These are phyloP conservation scores for Lumbricus terrestris DNA, from an alignment of 2,888 invertebrate species.

Conservation along the genomic window DNA sequence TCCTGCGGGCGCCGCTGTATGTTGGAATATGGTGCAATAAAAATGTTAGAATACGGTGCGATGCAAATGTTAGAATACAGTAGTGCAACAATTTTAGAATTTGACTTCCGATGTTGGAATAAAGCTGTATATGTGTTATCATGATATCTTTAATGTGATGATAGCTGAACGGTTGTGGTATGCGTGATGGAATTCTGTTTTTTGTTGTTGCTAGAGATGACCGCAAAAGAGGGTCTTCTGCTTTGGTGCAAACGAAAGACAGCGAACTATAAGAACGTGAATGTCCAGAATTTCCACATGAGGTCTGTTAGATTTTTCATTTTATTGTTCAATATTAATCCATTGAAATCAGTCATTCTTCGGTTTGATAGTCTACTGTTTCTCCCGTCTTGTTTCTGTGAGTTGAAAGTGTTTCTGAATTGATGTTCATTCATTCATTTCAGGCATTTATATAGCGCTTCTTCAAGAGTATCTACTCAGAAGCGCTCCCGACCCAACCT, in stretches of 20 bases:
- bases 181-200: no score
- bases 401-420: not conserved
- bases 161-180: not conserved
- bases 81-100: no score
- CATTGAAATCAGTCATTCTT: not conserved
- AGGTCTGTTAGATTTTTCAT: constrained; percentile 60
- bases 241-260: constrained; percentile 99
- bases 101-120: no score
- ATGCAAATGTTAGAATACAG: no score
- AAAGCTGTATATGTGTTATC: not conserved
- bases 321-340: not conserved
- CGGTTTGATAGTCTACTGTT: not conserved
- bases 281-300: constrained; percentile 99
- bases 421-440: no score
- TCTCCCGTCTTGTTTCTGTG: not conserved
- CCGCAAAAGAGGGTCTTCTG: constrained; percentile 97
- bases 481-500: no score
- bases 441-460: no score
- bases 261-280: constrained; percentile 99
- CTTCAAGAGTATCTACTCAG: no score
- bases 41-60: no score
- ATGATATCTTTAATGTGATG: not conserved
- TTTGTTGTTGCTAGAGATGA: constrained; percentile 66
- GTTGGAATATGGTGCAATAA: no score
- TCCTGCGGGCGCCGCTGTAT: no score